Evolutionary conservation across 2,888 invertebrate species (phyloP).

Genomic region (Apodemia hepburni): DNA sequence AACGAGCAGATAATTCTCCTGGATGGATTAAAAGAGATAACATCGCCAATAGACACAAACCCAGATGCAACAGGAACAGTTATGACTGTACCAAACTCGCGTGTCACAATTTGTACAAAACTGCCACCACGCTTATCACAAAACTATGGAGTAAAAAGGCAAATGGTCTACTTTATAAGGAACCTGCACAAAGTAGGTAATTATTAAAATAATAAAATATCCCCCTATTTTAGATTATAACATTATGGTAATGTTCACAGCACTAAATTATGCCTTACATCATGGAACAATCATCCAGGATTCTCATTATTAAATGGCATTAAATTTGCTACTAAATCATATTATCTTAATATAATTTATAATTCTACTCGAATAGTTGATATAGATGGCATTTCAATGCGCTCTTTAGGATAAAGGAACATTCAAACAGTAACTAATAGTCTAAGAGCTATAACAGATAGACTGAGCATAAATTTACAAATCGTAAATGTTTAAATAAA

Average conservation of each 20-base stretch:
- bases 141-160: too few relatives aligned
- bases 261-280: not conserved
- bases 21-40: too few relatives aligned
- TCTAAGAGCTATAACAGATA: not conserved
- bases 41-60: too few relatives aligned
- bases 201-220: too few relatives aligned
- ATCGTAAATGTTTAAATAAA: not conserved
- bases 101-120: too few relatives aligned
- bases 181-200: too few relatives aligned
- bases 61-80: too few relatives aligned
- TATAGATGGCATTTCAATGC: conserved; percentile 11
- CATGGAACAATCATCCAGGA: not conserved
- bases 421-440: conserved; percentile 4
- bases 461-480: not conserved
- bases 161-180: too few relatives aligned
- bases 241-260: not conserved
- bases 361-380: conserved; percentile 5
- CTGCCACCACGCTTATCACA: too few relatives aligned
- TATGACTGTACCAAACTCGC: too few relatives aligned
- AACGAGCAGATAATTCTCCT: too few relatives aligned
- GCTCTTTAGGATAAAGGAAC: conserved; percentile 5
- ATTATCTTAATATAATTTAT: conserved; percentile 11
- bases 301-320: not conserved
- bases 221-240: not conserved
- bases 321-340: conserved; percentile 7